Evolutionary conservation across 2,888 invertebrate species (phyloP).

Genomic region (Diarsia rubi): DNA sequence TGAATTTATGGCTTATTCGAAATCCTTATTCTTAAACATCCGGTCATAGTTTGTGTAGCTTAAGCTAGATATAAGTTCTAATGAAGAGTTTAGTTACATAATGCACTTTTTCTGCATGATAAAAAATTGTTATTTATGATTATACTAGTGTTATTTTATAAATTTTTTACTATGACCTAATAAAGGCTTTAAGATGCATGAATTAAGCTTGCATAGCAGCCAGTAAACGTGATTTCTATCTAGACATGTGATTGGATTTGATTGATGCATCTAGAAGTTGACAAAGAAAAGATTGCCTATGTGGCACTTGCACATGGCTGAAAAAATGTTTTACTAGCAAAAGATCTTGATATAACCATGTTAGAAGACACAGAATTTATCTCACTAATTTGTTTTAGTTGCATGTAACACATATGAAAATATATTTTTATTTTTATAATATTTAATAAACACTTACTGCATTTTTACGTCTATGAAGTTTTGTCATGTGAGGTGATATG

Average conservation of each 20-base stretch:
- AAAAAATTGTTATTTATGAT: neutral
- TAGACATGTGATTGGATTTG: conserved; percentile 14
- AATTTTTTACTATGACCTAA: neutral
- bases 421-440: conserved; percentile 15
- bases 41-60: too few relatives aligned
- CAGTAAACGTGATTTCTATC: neutral
- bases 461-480: neutral
- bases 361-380: neutral
- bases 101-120: conserved; percentile 30
- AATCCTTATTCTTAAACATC: neutral
- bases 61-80: neutral
- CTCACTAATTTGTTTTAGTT: conserved; percentile 1
- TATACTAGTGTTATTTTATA: neutral
- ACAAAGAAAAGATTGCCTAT: conserved; percentile 48
- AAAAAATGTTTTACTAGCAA: neutral
- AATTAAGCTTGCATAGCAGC: neutral
- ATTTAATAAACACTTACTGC: neutral
- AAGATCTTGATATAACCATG: neutral
- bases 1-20: neutral
- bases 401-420: neutral
- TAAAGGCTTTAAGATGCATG: neutral
- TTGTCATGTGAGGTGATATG: neutral
- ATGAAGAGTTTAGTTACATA: conserved; percentile 18
- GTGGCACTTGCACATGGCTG: conserved; percentile 55
- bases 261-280: conserved; percentile 6